Evolutionary conservation across 1,140 invertebrate species (phyloP).

Genomic region (Ceratina calcarata): DNA sequence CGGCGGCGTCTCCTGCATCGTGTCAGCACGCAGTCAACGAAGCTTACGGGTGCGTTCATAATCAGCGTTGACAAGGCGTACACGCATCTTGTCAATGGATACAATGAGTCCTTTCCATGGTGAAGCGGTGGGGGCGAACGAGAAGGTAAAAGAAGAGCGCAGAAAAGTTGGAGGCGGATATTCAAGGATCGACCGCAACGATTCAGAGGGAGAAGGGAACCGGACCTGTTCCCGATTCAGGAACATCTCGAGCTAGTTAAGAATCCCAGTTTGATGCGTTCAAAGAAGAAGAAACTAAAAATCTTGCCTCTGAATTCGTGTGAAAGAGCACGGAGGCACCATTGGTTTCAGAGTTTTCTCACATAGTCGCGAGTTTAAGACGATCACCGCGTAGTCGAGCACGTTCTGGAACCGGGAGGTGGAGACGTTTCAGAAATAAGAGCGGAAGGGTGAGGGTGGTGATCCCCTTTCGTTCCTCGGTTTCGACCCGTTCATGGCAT

Average conservation of each 20-base stretch:
- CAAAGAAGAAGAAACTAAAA: conserved; percentile 40
- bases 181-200: conserved; percentile 53
- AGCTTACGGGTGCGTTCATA: conserved; percentile 68
- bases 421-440: conserved; percentile 42
- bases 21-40: conserved; percentile 56
- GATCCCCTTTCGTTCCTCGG: conserved; percentile 2
- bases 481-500: conserved; percentile 7
- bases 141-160: conserved; percentile 10
- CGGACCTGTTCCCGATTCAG: conserved; percentile 62
- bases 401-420: conserved; percentile 47
- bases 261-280: conserved; percentile 49
- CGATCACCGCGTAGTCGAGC: conserved; percentile 59
- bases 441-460: conserved; percentile 44
- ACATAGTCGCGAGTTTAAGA: conserved; percentile 59
- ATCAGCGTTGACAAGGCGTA: conserved; percentile 70
- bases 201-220: conserved; percentile 40
- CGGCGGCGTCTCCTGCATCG: conserved; percentile 37
- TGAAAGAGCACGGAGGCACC: conserved; percentile 39
- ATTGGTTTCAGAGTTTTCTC: conserved; percentile 39
- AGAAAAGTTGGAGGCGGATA: conserved; percentile 43
- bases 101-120: conserved; percentile 54
- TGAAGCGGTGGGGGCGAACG: conserved; percentile 5
- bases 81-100: conserved; percentile 61
- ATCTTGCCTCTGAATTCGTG: conserved; percentile 50
- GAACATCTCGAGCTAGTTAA: conserved; percentile 41